phyloP scores from a whole-genome alignment of 1,140 invertebrate genomes.

The Paraescarpia echinospica region DNA sequence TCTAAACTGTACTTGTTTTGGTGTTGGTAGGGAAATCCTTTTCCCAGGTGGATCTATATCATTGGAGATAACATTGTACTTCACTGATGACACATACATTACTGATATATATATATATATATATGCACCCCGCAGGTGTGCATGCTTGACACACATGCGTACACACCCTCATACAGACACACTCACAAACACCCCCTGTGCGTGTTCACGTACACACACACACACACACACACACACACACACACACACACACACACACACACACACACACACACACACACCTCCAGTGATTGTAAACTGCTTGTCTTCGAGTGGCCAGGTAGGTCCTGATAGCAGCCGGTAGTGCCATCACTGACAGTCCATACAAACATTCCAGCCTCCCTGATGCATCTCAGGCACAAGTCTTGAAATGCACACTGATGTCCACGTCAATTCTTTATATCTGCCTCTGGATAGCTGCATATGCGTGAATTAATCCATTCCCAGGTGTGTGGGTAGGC shows the following conservation, averaged over 20 bases:
- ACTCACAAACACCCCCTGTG: not conserved
- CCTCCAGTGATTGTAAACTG: not conserved
- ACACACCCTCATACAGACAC: no score
- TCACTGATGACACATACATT: not conserved
- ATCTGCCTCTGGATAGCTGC: no score
- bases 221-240: not conserved
- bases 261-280: not conserved
- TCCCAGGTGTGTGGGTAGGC: not conserved
- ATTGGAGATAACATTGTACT: not conserved
- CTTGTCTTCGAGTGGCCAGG: not conserved
- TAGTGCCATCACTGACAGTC: not conserved
- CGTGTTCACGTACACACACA: not conserved
- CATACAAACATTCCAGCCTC: not conserved
- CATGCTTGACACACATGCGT: no score
- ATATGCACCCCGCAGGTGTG: no score
- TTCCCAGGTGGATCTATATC: not conserved
- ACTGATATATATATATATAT: not conserved
- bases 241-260: not conserved
- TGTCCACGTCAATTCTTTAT: not conserved
- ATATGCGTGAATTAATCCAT: not conserved
- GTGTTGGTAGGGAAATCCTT: not conserved
- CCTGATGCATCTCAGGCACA: not conserved
- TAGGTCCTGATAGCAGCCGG: not conserved
- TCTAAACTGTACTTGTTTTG: not conserved
- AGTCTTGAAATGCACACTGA: not conserved